Evolutionary conservation across 2,113 vertebrate species (phyloP).

Genomic region (Ictidomys tridecemlineatus): DNA sequence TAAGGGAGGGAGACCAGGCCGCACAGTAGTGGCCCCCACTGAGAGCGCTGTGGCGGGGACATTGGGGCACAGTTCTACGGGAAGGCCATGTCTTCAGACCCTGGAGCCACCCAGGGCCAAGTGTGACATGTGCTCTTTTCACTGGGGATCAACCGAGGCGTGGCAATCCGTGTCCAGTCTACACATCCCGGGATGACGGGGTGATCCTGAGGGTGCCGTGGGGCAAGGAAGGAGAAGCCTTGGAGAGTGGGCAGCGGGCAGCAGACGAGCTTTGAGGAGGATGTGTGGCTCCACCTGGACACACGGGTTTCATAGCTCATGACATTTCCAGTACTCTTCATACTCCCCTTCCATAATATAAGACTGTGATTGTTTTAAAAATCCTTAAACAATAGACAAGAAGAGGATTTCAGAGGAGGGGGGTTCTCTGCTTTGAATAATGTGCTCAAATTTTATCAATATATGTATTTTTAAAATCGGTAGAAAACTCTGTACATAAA

Average conservation of each 20-base stretch:
- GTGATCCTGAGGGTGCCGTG: background rate
- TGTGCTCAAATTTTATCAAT: background rate
- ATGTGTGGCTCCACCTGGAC: background rate
- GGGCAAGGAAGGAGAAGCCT: background rate
- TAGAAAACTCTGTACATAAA: too few relatives aligned
- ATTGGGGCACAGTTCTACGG: background rate
- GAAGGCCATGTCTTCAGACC: background rate
- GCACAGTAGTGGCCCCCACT: background rate
- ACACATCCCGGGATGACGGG: background rate
- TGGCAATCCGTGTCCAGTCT: background rate
- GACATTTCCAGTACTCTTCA: background rate
- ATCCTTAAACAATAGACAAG: background rate
- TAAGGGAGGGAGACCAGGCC: background rate
- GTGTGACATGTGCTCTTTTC: background rate
- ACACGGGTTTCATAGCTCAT: background rate
- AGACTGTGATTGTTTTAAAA: background rate
- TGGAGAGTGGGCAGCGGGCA: background rate
- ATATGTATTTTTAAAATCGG: background rate
- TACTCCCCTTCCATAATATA: background rate
- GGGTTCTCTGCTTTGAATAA: background rate
- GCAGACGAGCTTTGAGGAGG: background rate
- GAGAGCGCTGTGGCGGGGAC: background rate
- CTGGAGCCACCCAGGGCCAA: accelerated
- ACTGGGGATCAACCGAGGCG: background rate
- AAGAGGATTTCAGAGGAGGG: background rate